phyloP scores from a whole-genome alignment of 2,113 vertebrate genomes.

The Lamprologus callipterus region DNA sequence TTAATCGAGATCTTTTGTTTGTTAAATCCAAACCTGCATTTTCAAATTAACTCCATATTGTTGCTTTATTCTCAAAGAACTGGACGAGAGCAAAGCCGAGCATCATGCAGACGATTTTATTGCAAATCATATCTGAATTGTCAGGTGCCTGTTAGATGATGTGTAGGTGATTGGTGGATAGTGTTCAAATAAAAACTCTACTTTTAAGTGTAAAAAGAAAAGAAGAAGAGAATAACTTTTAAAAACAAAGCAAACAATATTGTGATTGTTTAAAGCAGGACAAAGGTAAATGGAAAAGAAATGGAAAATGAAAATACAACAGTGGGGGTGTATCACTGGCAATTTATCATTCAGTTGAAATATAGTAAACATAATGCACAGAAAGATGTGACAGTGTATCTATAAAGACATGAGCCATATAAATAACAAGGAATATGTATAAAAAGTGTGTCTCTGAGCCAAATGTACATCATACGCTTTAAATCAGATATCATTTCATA shows the following conservation, averaged over 20 bases:
- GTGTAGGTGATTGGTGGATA: neutral
- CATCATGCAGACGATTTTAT: neutral
- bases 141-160: neutral
- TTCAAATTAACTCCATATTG: neutral
- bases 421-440: neutral
- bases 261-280: neutral
- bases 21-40: neutral
- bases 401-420: neutral
- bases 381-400: neutral
- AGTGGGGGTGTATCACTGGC: neutral
- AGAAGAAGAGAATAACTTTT: neutral
- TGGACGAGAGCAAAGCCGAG: neutral
- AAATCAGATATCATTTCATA: neutral
- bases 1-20: conserved; percentile 25
- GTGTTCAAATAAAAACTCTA: neutral
- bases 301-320: neutral
- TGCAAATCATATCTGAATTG: neutral
- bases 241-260: neutral
- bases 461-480: neutral
- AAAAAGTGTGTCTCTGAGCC: too few relatives aligned
- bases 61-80: neutral
- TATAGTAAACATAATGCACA: neutral
- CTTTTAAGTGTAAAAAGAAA: neutral
- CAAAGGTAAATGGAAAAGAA: neutral
- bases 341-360: neutral